Evolutionary conservation across 2,113 vertebrate genomes (phyloP), one percentile per base, ranked within the genome.

Genomic region (Ophiodon elongatus): DNA sequence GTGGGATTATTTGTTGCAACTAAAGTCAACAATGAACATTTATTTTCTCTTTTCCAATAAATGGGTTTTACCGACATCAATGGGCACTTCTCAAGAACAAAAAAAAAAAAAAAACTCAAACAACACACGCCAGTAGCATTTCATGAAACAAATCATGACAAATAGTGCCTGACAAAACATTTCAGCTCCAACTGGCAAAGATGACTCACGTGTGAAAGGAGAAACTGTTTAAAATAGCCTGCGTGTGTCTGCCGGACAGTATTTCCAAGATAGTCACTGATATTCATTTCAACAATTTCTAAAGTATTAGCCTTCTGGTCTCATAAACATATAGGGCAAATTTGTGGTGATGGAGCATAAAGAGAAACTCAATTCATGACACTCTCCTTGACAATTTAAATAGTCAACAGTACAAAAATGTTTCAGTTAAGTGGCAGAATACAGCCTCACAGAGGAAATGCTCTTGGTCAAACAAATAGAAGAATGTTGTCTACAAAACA

Each of bases 61-160:
- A 70, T 31, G 15, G 75, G 33, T 57, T 91, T 90, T 81, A 79
- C 70, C 74, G 52, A 82, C 23, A 86, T 68, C 59, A 86, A 52
- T 69, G 77, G 76, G 76, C 54, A 90, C 83, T 85, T 90, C 27
- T 75, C 74, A 74, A 77, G 25, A 15, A 57, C 7, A n/a, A 8
- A 11, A 11, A 10, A 63, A 76, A 11, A 27, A n/a, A 23, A 2
- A 8, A 8, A 66, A 80, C 23, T 83, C 68, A 62, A 8, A 66
- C 13, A 67, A 4, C 0, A 86, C 64, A 70, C 67, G 57, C 59
- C 29, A 67, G 21, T 25, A 66, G 56, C 76, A 84, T 67, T 83
- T 76, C 33, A 72, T 70, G 52, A 76, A 89, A 78, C 41, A 73
- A 52, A 67, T 50, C 33, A 47, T 67, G 47, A 81, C 31, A 68